Evolutionary conservation across 2,888 invertebrate species (phyloP), one percentile per base, ranked within the genome.

Genomic region (Papilio gigon): DNA sequence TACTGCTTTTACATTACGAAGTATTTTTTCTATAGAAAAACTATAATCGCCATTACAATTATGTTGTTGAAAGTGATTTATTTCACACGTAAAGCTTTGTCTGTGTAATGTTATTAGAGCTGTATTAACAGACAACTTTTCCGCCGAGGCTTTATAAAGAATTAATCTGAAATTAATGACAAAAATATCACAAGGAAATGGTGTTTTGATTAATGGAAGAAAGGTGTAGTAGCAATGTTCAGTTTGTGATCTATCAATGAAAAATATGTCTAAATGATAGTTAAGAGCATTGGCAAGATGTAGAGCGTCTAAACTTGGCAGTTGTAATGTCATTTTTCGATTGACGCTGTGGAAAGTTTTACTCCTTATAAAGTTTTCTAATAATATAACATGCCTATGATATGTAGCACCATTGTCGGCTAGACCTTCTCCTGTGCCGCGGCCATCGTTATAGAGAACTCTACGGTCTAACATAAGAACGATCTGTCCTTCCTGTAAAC

Each of bases 401-500:
- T 74, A 80, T 0, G 96, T 97, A 62, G 93, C 90, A 58, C 95
- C 94, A 85, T 97, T 98, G 84, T 99, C 99, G 0, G 97, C 95
- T 2, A 99, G 94, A 9, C 98, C 98, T 86, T 99, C 98, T 4
- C 96, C 96, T 93, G 98, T 95, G 4, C 99, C 99, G 72, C 99
- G 93, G 14, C 96, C 96, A 79, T 99, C 99, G 82, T 99, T 98
- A 82, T 97, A 98, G 11, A 97, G 92, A 2, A 98, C 95, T 67
- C 98, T 92, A 17, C 99, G 93, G 80, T 99, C 99, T 71, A 99
- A 89, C 96, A 99, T 97, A 0, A 98, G 95, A 78, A 99, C 97
- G 59, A 99, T 80, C 86, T 95, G 95, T 1, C 99, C 99, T 5
- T 96, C 95, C 78, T 97, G 95, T 84, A 97, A 95, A 70, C 97